Base-by-base conservation (phyloP, 2,113 vertebrate genomes). In the Tychaedon coryphoeus region DNA sequence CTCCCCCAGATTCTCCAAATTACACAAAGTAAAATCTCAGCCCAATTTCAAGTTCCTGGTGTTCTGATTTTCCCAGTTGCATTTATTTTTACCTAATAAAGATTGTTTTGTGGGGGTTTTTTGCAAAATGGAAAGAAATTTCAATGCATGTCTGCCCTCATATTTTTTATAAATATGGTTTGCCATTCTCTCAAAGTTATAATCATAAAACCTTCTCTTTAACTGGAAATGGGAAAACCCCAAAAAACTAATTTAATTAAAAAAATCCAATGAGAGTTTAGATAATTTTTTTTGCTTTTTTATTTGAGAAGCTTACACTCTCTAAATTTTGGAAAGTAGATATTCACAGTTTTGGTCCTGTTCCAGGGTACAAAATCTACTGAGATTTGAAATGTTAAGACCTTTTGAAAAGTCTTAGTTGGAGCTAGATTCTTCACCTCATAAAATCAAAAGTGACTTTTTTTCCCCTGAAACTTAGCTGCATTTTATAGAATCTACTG, bases 221-320 rank as follows among this genome's bases (percentile, higher is more conserved):
- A 79, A 38, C 25, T 36, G 26, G 19, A 60, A 86, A 5, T 3
- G 5, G 13, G 22, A 48, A 43, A 19, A 28, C 3, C 1, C 0
- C 4, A 4, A 5, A 36, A 38, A 36, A 14, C 6, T 19, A 9
- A 34, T 6, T 50, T 14, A 58, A 17, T 19, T 0, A 36, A 36
- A 56, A 85, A 28, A 72, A 20, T 23, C 4, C 13, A 60, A 20
- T 8, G 47, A 45, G n/a, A 28, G 2, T 38, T 54, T 22, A 42
- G 13, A 22, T 24, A 50, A 6, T 45, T 20, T 42, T 48, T 48
- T 47, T 17, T 47, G 8, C 4, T 48, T 51, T 51, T 62, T 40
- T 1, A 16, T 38, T 83, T 71, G 6, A 51, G 23, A 71, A 43
- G 1, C 48, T 79, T 79, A 25, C 3, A 17, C 3, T n/a, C 17